Base-by-base conservation (phyloP, 2,888 invertebrate genomes). In the Lepidocyrtoides sp. region DNA sequence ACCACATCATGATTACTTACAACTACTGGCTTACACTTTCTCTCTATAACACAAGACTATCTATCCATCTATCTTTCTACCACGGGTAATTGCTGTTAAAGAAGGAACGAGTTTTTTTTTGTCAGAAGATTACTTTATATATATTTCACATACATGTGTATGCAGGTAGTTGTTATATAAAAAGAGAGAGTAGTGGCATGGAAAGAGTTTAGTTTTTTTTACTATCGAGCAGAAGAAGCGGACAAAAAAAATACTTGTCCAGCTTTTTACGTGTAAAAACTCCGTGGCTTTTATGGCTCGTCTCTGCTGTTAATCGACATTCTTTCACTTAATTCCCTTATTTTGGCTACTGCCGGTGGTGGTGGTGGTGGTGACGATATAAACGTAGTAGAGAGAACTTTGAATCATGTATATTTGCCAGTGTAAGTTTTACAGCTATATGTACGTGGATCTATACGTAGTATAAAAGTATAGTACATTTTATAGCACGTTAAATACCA, bases 241-340 rank as follows among this genome's bases (percentile, higher is more conserved):
- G 77, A 77, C 54, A 82, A 69, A 90, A 41, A 54, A 90, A 79
- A 63, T 41, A 66, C 79, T 90, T 79, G 79, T 79, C 82, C 85
- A 69, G 66, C 79, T 90, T 85, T 84, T 79, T 90, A 77, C 84
- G 90, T 77, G 90, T 51, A 63, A 89, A 82, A 83, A 89, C 60
- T 82, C 81, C 26, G 72, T 75, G 82, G 82, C 82, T 89, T 89
- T 89, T 89, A 82, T 82, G 81, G 57, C 81, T 63, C 77, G 79
- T 81, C 81, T 82, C 75, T 77, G 83, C 60, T 89, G 90, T 90
- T 90, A 90, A 90, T 90, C 90, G 84, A 90, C 85, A 90, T 90
- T 90, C 90, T 85, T 85, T 85, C 85, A 63, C 69, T 90, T 85
- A 90, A 85, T 90, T 85, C 90, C 90, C 63, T 83, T 77, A 82